Base-by-base conservation (phyloP, 1,140 invertebrate species). In the Notospermus geniculatus region DNA sequence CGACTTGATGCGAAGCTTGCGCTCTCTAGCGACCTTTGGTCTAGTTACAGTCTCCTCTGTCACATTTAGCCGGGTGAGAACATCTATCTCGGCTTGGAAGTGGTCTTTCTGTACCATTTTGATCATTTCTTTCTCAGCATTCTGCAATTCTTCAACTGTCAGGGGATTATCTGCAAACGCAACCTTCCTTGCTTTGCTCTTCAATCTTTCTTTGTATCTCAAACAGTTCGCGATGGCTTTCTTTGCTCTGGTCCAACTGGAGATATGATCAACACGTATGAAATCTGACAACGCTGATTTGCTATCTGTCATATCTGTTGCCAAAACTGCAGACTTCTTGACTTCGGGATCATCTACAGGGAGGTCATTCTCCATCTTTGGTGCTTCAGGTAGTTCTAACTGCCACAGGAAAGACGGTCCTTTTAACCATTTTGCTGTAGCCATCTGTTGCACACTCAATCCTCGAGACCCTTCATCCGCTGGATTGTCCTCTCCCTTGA, bases 391-490 rank as follows among this genome's bases (percentile, higher is more conserved):
- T n/a, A n/a, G 29, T 11, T 53, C 50, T 22, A 23, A 11, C 11
- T 11, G 22, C 32, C 32, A 36, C 15, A 36, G 32, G 32, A 36
- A 36, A 36, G 4, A 4, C 15, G 32, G 15, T 15, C n/a, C n/a
- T n/a, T n/a, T n/a, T n/a, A n/a, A n/a, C n/a, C n/a, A n/a, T n/a
- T n/a, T n/a, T n/a, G 32, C 32, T 36, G 4, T 4, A 36, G 32
- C 4, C 5, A 36, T 4, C 5, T 4, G 5, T 36, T 36, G 5
- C 4, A 15, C 32, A 36, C 32, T 36, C 32, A 36, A 36, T 7
- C 32, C 32, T 7, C 63, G 27, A 19, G 58, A 58, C 13, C 4
- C 63, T 30, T 36, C n/a, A 52, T 66, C 64, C 11, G 60, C 60
- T n/a, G 60, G 64, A 36, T 62, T 62, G 19, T 27, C 4, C 11